Conservation (phyloP, 2,113 vertebrate species). For the human (Homo sapiens) region GRCh38 chr12:71405501-71406000, state of each 20-base stretch:
- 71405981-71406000: background rate
- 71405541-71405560: background rate
- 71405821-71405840: background rate
- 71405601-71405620: background rate
- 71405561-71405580: background rate
- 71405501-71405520: background rate
- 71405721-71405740: background rate
- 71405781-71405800: no score
- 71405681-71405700: background rate
- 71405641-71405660: background rate
- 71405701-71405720: background rate
- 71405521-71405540: background rate
- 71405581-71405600: background rate
- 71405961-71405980: background rate
- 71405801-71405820: fast-evolving
- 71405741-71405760: background rate
- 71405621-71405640: background rate
- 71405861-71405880: background rate
- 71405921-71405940: background rate
- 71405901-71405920: background rate
- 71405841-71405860: background rate
- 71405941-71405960: background rate
- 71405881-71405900: background rate
- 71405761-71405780: no score
- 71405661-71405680: background rate